Base-by-base conservation (phyloP, 64 coral and sea anemone species). In the Porites australiensis region DNA sequence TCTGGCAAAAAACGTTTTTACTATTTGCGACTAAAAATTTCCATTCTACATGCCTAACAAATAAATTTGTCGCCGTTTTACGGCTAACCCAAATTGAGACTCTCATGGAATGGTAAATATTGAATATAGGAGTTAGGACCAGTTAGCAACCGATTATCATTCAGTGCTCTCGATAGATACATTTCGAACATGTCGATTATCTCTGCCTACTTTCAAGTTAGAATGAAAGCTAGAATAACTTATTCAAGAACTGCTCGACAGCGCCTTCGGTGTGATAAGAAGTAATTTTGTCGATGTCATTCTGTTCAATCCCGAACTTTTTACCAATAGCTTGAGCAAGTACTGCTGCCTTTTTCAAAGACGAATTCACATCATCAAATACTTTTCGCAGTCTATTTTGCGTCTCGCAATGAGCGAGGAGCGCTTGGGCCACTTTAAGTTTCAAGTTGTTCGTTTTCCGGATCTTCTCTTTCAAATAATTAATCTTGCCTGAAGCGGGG, bases 291-390 rank as follows among this genome's bases (percentile, higher is more conserved):
- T 96, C 88, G 64, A 99, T 84, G 58, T 93, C 94, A 23, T 78
- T 22, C 61, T 84, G 58, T 14, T 95, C 88, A 4, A 99, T 94
- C 5, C 97, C 97, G 66, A 94, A 99, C 63, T 99, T 96, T 68
- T 76, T 70, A 22, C 97, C 97, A n/a, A 99, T 94, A 18, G 85
- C 94, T 46, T 83, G 94, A 3, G 97, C 94, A 49, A 99, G 94
- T 6, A n/a, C 37, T 2, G 87, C 72, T 2, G 94, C 94, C 15
- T 95, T 89, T 62, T 69, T 91, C 18, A 99, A 51, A 1, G 97
- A 96, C 16, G 91, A 82, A 19, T 99, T 99, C 0, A 99, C 92
- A 45, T 94, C 86, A 13, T 94, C 82, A 64, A 98, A 98, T 64
- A 98, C 76, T 70, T 84, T 79, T 70, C 90, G 90, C 11, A 98